Evolutionary conservation across 2,888 invertebrate species (phyloP).

Genomic region (Drosophila paracracens): DNA sequence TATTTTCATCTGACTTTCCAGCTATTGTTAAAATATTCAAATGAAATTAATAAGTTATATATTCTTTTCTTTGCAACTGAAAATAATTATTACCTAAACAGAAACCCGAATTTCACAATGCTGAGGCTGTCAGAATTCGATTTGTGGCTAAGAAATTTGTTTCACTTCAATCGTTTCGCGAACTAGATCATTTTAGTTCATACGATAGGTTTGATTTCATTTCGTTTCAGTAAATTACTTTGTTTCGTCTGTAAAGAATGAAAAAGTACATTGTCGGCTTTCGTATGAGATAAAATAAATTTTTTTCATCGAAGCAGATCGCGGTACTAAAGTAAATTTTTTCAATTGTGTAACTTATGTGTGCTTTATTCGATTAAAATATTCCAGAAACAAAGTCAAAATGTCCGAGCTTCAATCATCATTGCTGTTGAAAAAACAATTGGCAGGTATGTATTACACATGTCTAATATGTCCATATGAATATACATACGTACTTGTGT

Average conservation of each 20-base stretch:
- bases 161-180: slow-evolving; percentile 24
- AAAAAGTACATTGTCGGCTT: slow-evolving; percentile 47
- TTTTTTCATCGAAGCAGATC: slow-evolving; percentile 24
- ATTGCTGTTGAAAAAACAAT: slow-evolving; percentile 96
- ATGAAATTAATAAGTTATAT: neutral
- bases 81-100: neutral
- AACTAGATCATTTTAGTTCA: slow-evolving; percentile 28
- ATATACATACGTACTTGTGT: slow-evolving; percentile 11
- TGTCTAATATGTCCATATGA: slow-evolving; percentile 9
- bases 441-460: slow-evolving; percentile 92
- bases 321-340: slow-evolving; percentile 41
- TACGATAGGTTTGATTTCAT: slow-evolving; percentile 15
- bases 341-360: slow-evolving; percentile 48
- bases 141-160: slow-evolving; percentile 1
- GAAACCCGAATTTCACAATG: neutral
- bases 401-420: slow-evolving; percentile 98
- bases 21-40: neutral
- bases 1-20: neutral
- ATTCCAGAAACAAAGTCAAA: slow-evolving; percentile 65
- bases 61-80: neutral
- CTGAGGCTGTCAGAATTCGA: neutral
- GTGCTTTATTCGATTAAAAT: slow-evolving; percentile 31
- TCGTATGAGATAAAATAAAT: slow-evolving; percentile 29
- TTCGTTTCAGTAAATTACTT: slow-evolving; percentile 43
- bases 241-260: slow-evolving; percentile 47